Evolutionary conservation across 2,797 vertebrate species (phyloP).

Genomic region (Hydrolagus colliei): DNA sequence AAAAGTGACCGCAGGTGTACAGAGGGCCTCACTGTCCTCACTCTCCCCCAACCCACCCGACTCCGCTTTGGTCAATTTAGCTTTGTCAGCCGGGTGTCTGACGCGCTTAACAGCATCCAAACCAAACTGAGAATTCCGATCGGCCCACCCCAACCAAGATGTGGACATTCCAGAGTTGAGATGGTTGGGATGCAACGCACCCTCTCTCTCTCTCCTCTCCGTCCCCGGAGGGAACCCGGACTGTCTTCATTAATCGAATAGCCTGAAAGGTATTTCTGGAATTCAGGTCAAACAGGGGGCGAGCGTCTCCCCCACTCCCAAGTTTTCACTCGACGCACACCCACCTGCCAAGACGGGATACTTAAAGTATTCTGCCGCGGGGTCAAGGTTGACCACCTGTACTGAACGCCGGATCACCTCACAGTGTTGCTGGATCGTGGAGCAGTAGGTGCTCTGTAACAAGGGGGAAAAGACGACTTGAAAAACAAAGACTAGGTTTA

Average conservation of each 20-base stretch:
- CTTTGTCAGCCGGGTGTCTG: no score
- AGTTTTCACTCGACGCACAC: neutral
- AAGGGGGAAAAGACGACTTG: slow-evolving; percentile 5
- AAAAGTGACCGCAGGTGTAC: neutral
- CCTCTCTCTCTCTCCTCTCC: no score
- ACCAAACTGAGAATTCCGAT: neutral
- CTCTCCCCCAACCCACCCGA: no score
- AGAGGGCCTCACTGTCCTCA: neutral
- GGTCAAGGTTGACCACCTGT: slow-evolving; percentile 91
- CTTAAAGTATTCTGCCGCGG: slow-evolving; percentile 82
- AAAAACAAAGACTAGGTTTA: no score
- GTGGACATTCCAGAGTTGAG: no score
- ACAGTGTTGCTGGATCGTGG: slow-evolving; percentile 81
- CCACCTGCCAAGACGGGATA: slow-evolving; percentile 89
- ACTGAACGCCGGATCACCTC: slow-evolving; percentile 74
- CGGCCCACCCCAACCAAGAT: neutral
- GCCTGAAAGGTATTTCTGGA: no score
- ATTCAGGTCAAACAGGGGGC: neutral
- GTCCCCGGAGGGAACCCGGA: no score
- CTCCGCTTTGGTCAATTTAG: no score
- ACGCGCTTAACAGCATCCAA: neutral
- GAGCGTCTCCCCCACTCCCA: neutral
- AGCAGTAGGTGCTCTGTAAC: slow-evolving; percentile 88
- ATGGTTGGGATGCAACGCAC: no score
- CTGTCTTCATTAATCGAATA: no score